phyloP scores from a whole-genome alignment of 2,797 vertebrate species.

The Enteromius anoplus region DNA sequence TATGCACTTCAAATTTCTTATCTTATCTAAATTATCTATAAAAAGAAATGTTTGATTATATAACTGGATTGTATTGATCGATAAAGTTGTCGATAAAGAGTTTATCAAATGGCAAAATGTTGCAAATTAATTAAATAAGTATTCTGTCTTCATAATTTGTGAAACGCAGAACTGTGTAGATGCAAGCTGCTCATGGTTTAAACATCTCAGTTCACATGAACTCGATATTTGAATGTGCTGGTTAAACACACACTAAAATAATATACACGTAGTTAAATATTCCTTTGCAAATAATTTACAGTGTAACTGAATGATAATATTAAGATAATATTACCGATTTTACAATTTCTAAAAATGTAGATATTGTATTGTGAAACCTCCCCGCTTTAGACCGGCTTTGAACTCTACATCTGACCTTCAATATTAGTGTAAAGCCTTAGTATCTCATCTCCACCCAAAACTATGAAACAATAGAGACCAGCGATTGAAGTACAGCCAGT shows the following conservation, averaged over 20 bases:
- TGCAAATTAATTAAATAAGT: neutral
- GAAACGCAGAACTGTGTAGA: neutral
- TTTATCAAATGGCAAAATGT: neutral
- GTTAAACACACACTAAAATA: neutral
- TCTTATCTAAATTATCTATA: neutral
- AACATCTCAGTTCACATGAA: neutral
- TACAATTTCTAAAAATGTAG: neutral
- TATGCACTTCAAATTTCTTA: slow-evolving; percentile 67
- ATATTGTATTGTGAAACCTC: too few relatives aligned
- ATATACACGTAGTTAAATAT: too few relatives aligned
- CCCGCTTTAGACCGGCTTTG: neutral
- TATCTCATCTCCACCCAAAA: slow-evolving; percentile 9
- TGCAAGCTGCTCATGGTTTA: neutral
- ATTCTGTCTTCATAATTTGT: neutral
- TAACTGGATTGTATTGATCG: too few relatives aligned
- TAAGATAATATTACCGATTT: neutral
- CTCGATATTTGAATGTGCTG: neutral
- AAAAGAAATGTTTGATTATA: neutral
- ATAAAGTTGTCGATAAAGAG: neutral
- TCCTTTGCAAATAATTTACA: neutral
- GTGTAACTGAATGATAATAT: neutral
- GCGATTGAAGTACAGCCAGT: neutral
- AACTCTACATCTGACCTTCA: neutral
- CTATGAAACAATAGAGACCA: slow-evolving; percentile 1
- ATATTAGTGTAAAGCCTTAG: neutral